Evolutionary conservation across 2,797 vertebrate species (phyloP).

Genomic region (Bradypodion pumilum): DNA sequence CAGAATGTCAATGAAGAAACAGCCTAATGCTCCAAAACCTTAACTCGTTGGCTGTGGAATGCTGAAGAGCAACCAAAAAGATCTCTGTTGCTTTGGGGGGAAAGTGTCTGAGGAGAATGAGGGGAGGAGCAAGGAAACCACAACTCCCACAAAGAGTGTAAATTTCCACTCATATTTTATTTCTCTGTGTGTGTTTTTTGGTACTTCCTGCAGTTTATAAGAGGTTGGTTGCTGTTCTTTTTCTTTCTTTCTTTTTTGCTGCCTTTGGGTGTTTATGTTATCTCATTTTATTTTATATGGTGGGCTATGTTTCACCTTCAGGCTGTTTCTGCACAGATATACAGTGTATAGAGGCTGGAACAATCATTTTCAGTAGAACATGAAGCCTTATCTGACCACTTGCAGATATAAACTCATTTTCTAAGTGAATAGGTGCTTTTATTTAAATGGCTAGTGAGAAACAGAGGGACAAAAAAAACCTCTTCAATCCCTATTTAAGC

Average conservation of each 20-base stretch:
- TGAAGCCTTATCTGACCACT: slow-evolving; percentile 31
- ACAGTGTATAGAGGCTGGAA: slow-evolving; percentile 38
- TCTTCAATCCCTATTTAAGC: no score
- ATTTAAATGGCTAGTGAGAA: background rate
- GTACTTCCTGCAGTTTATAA: slow-evolving; percentile 71
- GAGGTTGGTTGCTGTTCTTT: no score
- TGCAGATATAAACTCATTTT: background rate
- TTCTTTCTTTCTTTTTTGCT: slow-evolving; percentile 70
- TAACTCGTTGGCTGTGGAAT: slow-evolving; percentile 38
- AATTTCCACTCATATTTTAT: slow-evolving; percentile 73
- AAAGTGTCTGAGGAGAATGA: no score
- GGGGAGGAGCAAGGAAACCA: slow-evolving; percentile 49
- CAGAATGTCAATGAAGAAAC: slow-evolving; percentile 59
- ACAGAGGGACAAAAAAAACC: no score
- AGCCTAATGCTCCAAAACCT: slow-evolving; percentile 49
- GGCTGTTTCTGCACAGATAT: slow-evolving; percentile 50
- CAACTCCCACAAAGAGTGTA: slow-evolving; percentile 66
- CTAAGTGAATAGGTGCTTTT: slow-evolving; percentile 4
- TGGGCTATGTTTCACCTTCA: slow-evolving; percentile 54
- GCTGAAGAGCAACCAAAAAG: slow-evolving; percentile 55
- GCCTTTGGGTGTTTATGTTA: slow-evolving; percentile 71
- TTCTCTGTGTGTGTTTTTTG: slow-evolving; percentile 69
- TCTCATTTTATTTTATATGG: slow-evolving; percentile 67
- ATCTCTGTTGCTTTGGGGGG: slow-evolving; percentile 66
- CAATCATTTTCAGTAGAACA: slow-evolving; percentile 24